These are phyloP conservation scores for Gymnoscopelus braueri DNA, from an alignment of 2,797 vertebrate genomes.

Conservation along the genomic window DNA sequence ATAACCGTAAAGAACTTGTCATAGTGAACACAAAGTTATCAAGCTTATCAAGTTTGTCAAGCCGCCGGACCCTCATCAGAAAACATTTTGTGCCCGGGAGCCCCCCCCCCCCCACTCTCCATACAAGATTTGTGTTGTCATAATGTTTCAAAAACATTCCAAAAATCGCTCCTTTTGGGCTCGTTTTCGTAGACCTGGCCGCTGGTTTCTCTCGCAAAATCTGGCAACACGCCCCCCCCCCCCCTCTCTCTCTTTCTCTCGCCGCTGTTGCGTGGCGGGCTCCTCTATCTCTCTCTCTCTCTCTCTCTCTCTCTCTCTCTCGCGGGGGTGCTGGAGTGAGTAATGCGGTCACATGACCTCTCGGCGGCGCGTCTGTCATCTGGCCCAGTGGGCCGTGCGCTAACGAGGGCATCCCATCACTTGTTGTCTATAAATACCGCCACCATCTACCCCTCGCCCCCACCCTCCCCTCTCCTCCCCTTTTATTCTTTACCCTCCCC, in stretches of 20 bases:
- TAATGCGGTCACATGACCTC: slow-evolving; percentile 83
- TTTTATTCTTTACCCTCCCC: slow-evolving; percentile 44
- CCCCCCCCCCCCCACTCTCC: no score
- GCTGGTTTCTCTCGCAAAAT: no score
- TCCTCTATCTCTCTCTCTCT: slow-evolving; percentile 21
- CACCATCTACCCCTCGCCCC: slow-evolving; percentile 52
- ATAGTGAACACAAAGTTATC: no score
- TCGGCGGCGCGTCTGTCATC: slow-evolving; percentile 77
- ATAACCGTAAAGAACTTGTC: no score
- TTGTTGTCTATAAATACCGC: slow-evolving; percentile 84
- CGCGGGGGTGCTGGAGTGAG: slow-evolving; percentile 68
- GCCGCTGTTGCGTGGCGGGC: background rate
- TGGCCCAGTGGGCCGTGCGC: slow-evolving; percentile 74
- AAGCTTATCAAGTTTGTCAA: no score
- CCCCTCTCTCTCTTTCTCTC: background rate
- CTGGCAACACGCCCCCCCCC: background rate
- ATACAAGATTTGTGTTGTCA: no score
- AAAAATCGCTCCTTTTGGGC: no score
- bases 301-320: slow-evolving; percentile 53
- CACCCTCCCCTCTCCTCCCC: slow-evolving; percentile 23
- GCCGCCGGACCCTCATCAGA: no score
- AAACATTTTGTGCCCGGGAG: background rate
- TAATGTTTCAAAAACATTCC: no score
- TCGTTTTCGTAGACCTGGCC: no score
- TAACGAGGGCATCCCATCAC: slow-evolving; percentile 82